Percentiles rank a stretch among this genome's conserved stretches.
Evolutionary conservation across 2,888 invertebrate genomes (phyloP).

Genomic region (Megamerina dolium): DNA sequence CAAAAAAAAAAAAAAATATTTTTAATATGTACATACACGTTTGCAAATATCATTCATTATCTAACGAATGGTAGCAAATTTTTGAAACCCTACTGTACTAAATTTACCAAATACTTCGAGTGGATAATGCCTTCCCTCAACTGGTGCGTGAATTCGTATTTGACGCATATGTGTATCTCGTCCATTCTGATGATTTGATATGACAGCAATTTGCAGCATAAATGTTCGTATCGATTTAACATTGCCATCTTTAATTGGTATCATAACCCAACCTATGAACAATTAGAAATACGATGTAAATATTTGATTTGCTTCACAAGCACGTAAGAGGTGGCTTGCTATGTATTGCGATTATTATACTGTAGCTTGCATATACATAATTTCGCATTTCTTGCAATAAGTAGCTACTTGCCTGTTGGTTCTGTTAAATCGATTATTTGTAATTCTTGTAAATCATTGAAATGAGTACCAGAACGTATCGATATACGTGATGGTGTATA

Average conservation of each 20-base stretch:
- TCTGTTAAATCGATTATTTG: slow-evolving; percentile 90
- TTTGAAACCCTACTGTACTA: slow-evolving; percentile 74
- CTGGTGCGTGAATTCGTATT: slow-evolving; percentile 90
- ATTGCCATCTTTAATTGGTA: slow-evolving; percentile 82
- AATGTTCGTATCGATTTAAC: slow-evolving; percentile 88
- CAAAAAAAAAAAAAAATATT: no score
- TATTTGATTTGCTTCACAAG: background rate
- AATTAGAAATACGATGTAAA: background rate
- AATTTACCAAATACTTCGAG: slow-evolving; percentile 71
- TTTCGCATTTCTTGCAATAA: background rate
- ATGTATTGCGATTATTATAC: background rate
- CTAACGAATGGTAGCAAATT: slow-evolving; percentile 74
- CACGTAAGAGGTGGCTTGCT: no score
- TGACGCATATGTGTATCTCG: slow-evolving; percentile 97
- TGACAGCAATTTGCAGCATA: slow-evolving; percentile 92
- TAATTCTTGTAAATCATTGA: slow-evolving; percentile 93
- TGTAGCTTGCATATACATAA: slow-evolving; percentile 2
- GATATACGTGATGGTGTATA: slow-evolving; percentile 96
- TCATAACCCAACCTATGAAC: slow-evolving; percentile 82
- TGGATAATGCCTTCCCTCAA: slow-evolving; percentile 53
- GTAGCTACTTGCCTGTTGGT: slow-evolving; percentile 61
- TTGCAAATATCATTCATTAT: no score
- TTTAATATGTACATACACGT: no score
- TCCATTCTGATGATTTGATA: slow-evolving; percentile 98
- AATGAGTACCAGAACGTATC: slow-evolving; percentile 89